These are phyloP conservation scores for Polypterus bichir DNA, from an alignment of 2,113 vertebrate species.

Conservation along the genomic window DNA sequence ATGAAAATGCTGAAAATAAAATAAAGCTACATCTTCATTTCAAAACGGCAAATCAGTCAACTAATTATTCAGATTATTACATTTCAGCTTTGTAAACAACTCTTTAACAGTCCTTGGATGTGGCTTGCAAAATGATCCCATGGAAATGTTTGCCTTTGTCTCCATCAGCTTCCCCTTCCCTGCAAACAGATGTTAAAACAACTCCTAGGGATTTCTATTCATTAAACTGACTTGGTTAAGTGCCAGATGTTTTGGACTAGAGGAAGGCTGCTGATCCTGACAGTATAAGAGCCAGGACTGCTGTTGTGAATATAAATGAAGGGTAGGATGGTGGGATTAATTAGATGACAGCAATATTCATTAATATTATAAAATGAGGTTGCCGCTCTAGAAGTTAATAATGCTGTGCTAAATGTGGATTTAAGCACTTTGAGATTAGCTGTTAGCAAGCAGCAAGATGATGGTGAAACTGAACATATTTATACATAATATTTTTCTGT, in stretches of 20 bases:
- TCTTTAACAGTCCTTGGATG: neutral
- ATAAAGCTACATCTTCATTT: neutral
- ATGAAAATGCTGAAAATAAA: neutral
- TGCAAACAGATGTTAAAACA: slow-evolving; percentile 2
- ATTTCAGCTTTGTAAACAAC: neutral
- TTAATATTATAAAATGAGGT: too few species aligned
- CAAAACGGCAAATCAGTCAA: neutral
- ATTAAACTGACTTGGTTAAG: neutral
- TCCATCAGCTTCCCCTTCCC: neutral
- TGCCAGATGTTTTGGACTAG: neutral
- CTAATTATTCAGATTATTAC: neutral
- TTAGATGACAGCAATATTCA: too few species aligned
- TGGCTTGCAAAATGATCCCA: neutral
- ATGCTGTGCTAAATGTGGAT: too few species aligned
- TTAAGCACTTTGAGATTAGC: too few species aligned
- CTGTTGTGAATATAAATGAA: too few species aligned
- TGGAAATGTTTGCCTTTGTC: neutral
- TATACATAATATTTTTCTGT: too few species aligned
- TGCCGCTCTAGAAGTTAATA: too few species aligned
- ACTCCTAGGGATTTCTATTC: neutral
- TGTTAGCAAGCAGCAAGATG: too few species aligned
- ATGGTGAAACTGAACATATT: too few species aligned
- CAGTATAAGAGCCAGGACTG: too few species aligned
- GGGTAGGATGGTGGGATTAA: too few species aligned
- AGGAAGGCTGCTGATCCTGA: neutral